Conservation (phyloP, 53 echinoderm and acorn worm genomes). For the Apostichopus leukothele region DNA sequence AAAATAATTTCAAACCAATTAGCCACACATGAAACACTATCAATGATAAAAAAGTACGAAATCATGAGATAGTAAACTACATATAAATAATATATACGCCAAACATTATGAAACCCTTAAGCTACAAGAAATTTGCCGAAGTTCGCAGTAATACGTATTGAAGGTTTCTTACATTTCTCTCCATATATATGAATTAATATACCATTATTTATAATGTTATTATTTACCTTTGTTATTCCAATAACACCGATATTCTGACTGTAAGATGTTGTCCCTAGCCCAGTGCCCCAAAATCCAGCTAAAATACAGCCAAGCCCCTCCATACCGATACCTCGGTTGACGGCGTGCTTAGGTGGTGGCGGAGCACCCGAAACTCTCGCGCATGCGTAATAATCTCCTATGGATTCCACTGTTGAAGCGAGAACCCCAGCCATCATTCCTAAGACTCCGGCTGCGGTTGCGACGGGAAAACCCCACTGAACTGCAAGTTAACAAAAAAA, state of each 20-base stretch:
- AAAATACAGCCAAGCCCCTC: constrained; percentile 72
- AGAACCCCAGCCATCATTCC: constrained; percentile 93
- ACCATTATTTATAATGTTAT: too few species aligned
- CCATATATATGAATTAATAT: too few species aligned
- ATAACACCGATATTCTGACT: constrained; percentile 91
- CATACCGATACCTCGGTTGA: constrained; percentile 69
- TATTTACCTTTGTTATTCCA: constrained; percentile 87
- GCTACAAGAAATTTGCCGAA: too few species aligned
- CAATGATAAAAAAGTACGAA: background rate
- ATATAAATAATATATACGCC: too few species aligned
- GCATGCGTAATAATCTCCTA: constrained; percentile 95
- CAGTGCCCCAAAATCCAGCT: constrained; percentile 69
- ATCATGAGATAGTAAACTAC: background rate
- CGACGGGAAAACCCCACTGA: constrained; percentile 83
- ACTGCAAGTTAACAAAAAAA: constrained; percentile 47
- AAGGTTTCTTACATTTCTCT: too few species aligned
- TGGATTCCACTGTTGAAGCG: constrained; percentile 84
- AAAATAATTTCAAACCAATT: too few species aligned
- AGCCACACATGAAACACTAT: too few species aligned
- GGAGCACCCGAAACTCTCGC: constrained; percentile 79
- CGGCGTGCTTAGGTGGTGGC: constrained; percentile 70
- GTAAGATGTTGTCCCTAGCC: constrained; percentile 61
- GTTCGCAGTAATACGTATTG: too few species aligned
- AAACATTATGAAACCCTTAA: too few species aligned
- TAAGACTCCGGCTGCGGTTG: constrained; percentile 75